Conservation (phyloP, 2,797 vertebrate species). For the Enteromius thamalakanensis region DNA sequence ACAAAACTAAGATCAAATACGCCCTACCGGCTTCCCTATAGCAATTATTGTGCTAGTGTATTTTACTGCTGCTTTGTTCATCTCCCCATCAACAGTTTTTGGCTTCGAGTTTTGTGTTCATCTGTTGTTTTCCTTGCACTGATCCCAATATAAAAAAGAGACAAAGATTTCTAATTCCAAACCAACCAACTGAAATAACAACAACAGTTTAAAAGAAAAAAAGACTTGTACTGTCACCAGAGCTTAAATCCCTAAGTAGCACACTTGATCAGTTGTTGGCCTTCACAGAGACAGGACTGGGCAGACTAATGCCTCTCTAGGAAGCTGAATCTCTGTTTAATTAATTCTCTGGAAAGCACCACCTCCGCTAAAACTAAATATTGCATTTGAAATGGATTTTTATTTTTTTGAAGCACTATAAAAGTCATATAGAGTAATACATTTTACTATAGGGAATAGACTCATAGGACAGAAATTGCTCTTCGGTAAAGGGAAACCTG, state of each 20-base stretch:
- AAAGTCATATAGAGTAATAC: background rate
- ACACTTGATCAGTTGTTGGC: background rate
- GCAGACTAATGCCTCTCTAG: background rate
- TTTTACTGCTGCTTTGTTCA: slow-evolving; percentile 4
- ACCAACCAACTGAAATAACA: slow-evolving; percentile 18
- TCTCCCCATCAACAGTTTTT: slow-evolving; percentile 1
- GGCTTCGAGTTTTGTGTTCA: background rate
- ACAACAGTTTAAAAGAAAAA: slow-evolving; percentile 15
- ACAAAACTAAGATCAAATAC: slow-evolving; percentile 13
- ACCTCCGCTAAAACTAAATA: background rate
- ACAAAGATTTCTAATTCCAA: slow-evolving; percentile 6
- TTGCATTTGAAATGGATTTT: background rate
- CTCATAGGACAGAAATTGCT: background rate
- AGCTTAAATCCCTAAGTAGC: background rate
- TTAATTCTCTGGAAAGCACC: background rate
- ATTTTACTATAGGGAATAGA: background rate
- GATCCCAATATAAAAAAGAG: slow-evolving; percentile 29
- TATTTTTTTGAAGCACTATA: background rate
- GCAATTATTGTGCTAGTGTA: background rate
- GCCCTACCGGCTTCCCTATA: background rate
- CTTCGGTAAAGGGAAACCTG: background rate
- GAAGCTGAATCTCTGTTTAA: background rate
- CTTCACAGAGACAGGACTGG: background rate
- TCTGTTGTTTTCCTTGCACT: slow-evolving; percentile 12
- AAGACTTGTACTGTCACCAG: background rate